phyloP scores from a whole-genome alignment of 2,888 invertebrate genomes.

The Chelonus formosanus region DNA sequence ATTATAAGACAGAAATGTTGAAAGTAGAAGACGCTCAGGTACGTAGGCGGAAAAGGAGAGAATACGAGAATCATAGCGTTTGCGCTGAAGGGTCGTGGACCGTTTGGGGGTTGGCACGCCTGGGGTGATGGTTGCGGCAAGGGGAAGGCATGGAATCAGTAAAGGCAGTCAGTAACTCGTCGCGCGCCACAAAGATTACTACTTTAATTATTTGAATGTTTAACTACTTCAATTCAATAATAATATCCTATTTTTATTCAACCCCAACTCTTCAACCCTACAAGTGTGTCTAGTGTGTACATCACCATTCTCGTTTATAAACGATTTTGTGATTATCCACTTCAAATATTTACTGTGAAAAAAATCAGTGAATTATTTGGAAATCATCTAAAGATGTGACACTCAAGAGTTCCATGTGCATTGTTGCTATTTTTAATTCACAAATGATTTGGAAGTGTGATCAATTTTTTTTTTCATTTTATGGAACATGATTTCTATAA shows the following conservation, averaged over 20 bases:
- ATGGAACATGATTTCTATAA: too few species aligned
- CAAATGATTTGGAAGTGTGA: too few species aligned
- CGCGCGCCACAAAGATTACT: constrained; percentile 60
- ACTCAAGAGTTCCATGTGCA: too few species aligned
- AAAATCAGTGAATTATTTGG: too few species aligned
- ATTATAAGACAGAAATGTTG: constrained; percentile 32
- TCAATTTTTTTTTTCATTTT: too few species aligned
- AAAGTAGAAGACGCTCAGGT: constrained; percentile 10
- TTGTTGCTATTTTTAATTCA: too few species aligned
- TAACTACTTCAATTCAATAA: constrained; percentile 13
- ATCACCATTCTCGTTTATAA: too few species aligned
- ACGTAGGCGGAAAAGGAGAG: constrained; percentile 14
- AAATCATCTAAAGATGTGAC: too few species aligned
- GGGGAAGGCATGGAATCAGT: constrained; percentile 56
- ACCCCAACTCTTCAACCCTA: too few species aligned
- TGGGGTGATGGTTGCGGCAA: constrained; percentile 37
- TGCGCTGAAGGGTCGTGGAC: constrained; percentile 57
- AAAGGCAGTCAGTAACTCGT: constrained; percentile 62
- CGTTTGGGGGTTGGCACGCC: constrained; percentile 31
- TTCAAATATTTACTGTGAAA: too few species aligned
- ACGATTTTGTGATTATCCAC: too few species aligned
- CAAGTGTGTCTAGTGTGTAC: too few species aligned
- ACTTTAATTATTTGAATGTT: constrained; percentile 33
- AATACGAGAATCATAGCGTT: constrained; percentile 51
- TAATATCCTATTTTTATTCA: not conserved